Percentiles rank a stretch among this genome's conserved stretches.
Conservation (phyloP, 2,888 invertebrate species). For the Masnerella sp. region DNA sequence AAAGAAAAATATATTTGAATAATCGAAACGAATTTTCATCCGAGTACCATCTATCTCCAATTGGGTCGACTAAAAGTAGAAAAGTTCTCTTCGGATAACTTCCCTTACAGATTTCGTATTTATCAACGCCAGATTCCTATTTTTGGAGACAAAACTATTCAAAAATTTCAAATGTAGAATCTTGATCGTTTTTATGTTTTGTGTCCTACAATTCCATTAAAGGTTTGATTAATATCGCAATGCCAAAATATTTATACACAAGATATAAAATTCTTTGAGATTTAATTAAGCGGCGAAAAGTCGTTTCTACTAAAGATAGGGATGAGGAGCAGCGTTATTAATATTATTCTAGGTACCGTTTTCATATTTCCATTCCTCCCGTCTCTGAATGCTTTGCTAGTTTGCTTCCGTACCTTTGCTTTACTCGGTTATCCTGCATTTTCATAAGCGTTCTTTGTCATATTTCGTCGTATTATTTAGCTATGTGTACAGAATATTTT, state of each 20-base stretch:
- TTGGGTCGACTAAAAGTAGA: slow-evolving; percentile 13
- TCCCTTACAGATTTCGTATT: slow-evolving; percentile 28
- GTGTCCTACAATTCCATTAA: neutral
- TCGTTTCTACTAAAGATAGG: slow-evolving; percentile 46
- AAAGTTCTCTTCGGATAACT: slow-evolving; percentile 13
- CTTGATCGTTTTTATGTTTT: neutral
- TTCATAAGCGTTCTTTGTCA: slow-evolving; percentile 61
- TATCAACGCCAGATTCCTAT: slow-evolving; percentile 37
- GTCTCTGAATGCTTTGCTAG: slow-evolving; percentile 59
- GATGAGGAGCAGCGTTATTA: slow-evolving; percentile 69
- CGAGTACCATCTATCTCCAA: slow-evolving; percentile 28
- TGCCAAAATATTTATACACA: slow-evolving; percentile 19
- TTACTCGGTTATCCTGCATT: slow-evolving; percentile 55
- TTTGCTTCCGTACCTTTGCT: slow-evolving; percentile 56
- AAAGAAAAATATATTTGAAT: neutral
- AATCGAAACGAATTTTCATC: slow-evolving; percentile 4
- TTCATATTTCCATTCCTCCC: slow-evolving; percentile 70
- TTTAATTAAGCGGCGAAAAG: slow-evolving; percentile 71
- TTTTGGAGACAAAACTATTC: neutral
- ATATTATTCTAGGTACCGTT: slow-evolving; percentile 70
- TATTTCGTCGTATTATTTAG: slow-evolving; percentile 37
- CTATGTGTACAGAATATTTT: slow-evolving; percentile 22
- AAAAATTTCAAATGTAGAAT: neutral
- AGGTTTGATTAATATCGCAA: neutral
- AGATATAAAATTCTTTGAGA: slow-evolving; percentile 70